These are phyloP conservation scores for Bilobella aurantiaca DNA, from an alignment of 1,140 invertebrate genomes.

Conservation along the genomic window DNA sequence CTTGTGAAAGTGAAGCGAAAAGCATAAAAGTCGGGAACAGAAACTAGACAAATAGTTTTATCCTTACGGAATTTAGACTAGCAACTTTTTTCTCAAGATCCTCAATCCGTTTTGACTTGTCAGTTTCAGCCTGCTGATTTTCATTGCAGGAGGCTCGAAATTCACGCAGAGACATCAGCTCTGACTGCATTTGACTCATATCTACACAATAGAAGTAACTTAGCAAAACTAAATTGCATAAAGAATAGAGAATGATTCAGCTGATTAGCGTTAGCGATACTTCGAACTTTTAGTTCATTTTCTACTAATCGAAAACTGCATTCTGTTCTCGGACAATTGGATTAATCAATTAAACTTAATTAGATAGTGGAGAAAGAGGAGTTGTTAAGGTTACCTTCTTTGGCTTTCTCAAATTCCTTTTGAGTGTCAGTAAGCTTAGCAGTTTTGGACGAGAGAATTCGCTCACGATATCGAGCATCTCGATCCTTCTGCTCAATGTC, in stretches of 20 bases:
- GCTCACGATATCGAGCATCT: background rate
- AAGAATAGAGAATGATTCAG: too few relatives aligned
- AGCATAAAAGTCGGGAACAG: too few relatives aligned
- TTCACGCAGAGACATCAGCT: background rate
- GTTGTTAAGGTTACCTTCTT: background rate
- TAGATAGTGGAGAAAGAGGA: background rate
- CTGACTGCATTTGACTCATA: background rate
- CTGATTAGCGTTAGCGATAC: too few relatives aligned
- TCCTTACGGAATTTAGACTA: background rate
- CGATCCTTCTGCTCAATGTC: background rate
- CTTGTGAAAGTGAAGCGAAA: too few relatives aligned
- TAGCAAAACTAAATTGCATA: background rate
- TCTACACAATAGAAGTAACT: background rate
- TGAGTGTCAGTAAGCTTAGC: background rate
- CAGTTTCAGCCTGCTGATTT: background rate
- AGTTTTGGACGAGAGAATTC: background rate
- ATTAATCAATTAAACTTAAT: too few relatives aligned
- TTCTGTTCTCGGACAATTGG: too few relatives aligned
- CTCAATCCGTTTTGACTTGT: background rate
- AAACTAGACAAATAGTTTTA: too few relatives aligned
- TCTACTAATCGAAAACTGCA: too few relatives aligned
- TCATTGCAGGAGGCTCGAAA: background rate
- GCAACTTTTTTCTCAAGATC: conserved; percentile 2
- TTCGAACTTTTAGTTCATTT: too few relatives aligned
- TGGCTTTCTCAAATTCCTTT: background rate